Evolutionary conservation across 2,113 vertebrate genomes (phyloP).

Genomic region (Aptenodytes forsteri): DNA sequence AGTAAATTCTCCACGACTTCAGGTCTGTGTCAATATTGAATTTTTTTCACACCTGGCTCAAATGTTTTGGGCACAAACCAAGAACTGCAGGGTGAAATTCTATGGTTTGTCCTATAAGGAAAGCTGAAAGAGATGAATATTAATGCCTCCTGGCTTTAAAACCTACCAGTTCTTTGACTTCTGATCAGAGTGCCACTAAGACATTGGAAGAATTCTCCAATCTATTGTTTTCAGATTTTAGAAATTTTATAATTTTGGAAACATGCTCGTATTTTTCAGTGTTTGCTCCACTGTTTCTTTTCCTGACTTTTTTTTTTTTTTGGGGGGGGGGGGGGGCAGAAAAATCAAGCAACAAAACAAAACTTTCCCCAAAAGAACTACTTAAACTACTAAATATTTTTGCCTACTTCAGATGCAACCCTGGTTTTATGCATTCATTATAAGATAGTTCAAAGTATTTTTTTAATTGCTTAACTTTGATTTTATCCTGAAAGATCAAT

Average conservation of each 20-base stretch:
- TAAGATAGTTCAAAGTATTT: not conserved
- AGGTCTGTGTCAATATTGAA: not conserved
- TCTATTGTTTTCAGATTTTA: not conserved
- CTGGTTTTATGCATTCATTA: not conserved
- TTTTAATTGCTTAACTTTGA: not conserved
- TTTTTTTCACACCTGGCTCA: constrained; percentile 11
- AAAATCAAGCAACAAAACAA: not conserved
- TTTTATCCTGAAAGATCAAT: not conserved
- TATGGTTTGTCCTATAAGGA: not conserved
- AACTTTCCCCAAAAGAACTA: not conserved
- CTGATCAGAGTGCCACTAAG: not conserved
- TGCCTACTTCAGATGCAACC: not conserved
- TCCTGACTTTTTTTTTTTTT: not conserved
- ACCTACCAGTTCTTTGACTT: not conserved
- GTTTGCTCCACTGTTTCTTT: not conserved
- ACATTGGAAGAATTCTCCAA: not conserved
- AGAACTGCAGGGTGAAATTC: not conserved
- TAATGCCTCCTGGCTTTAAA: not conserved
- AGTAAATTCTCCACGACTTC: not conserved
- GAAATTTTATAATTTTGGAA: not conserved
- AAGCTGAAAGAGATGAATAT: not conserved
- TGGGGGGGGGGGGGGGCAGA: too few relatives aligned
- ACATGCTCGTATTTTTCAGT: not conserved
- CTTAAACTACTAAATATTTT: not conserved
- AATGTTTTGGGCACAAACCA: not conserved